phyloP scores from a whole-genome alignment of 2,113 vertebrate species.

The Andinoacara biseriatus region DNA sequence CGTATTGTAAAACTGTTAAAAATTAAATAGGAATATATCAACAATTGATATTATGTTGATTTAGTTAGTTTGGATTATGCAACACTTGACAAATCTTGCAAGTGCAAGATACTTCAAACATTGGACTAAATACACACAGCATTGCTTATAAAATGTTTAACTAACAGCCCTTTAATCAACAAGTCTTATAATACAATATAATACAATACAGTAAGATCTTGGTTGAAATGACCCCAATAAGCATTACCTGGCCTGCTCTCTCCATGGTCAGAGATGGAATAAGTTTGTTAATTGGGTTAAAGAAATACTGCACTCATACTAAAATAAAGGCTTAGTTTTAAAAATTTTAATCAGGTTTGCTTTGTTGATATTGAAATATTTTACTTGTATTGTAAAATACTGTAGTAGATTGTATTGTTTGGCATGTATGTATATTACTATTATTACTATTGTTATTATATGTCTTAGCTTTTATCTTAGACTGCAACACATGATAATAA shows the following conservation, averaged over 20 bases:
- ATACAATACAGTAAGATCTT: background rate
- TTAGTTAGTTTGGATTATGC: background rate
- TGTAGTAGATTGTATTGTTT: too few relatives aligned
- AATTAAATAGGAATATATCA: background rate
- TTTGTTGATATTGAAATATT: background rate
- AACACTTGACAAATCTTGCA: background rate
- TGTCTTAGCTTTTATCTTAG: background rate
- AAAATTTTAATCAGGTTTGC: background rate
- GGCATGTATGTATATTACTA: background rate
- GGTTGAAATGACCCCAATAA: background rate
- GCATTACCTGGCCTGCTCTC: background rate
- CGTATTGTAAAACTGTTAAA: background rate
- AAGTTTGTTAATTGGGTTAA: background rate
- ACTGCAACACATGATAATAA: background rate
- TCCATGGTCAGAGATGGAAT: background rate
- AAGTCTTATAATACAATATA: background rate
- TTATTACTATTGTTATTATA: background rate
- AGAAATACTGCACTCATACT: background rate
- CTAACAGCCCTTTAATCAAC: background rate
- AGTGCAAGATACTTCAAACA: background rate
- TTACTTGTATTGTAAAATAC: background rate
- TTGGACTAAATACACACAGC: rapidly evolving
- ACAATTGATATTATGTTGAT: background rate
- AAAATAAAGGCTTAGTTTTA: background rate
- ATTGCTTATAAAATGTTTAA: background rate